A percentile compares a stretch with the other conserved stretches of the same genome.
Conservation (phyloP, 1,140 invertebrate genomes). For the Sminthurinus signatus region DNA sequence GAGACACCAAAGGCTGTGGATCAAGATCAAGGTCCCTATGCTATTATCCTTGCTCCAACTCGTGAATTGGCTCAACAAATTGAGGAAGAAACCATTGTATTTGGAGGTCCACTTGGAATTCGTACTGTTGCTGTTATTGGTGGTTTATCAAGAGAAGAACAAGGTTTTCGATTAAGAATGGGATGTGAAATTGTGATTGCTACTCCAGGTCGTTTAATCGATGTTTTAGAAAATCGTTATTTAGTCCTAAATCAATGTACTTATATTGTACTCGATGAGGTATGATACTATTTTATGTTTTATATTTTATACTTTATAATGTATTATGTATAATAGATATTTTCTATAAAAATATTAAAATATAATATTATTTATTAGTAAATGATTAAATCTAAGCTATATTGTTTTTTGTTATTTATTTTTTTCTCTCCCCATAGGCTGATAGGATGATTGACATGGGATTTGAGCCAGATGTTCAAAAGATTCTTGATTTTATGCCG, state of each 20-base stretch:
- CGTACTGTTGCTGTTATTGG: slow-evolving; percentile 97
- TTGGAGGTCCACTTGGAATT: slow-evolving; percentile 89
- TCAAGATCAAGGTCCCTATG: slow-evolving; percentile 91
- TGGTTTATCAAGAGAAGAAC: slow-evolving; percentile 94
- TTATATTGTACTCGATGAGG: slow-evolving; percentile 86
- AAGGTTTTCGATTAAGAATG: slow-evolving; percentile 91
- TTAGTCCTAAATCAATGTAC: slow-evolving; percentile 93
- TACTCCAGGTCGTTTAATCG: slow-evolving; percentile 97
- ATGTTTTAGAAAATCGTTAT: slow-evolving; percentile 97
- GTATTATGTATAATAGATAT: too few species aligned
- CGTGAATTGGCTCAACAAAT: slow-evolving; percentile 99
- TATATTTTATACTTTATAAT: too few species aligned
- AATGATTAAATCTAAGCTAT: too few species aligned
- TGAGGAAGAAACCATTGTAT: slow-evolving; percentile 98
- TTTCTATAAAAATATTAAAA: too few species aligned
- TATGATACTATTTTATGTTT: too few species aligned
- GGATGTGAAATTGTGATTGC: slow-evolving; percentile 99
- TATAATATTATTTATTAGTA: too few species aligned
- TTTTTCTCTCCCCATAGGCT: too few species aligned
- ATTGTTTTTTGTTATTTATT: too few species aligned
- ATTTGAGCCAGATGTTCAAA: slow-evolving; percentile 72
- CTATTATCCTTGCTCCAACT: slow-evolving; percentile 97
- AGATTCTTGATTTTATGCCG: slow-evolving; percentile 97
- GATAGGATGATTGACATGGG: slow-evolving; percentile 92
- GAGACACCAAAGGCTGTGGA: slow-evolving; percentile 84